Evolutionary conservation across 2,888 invertebrate species (phyloP).

Genomic region (Coleophora flavipennella): DNA sequence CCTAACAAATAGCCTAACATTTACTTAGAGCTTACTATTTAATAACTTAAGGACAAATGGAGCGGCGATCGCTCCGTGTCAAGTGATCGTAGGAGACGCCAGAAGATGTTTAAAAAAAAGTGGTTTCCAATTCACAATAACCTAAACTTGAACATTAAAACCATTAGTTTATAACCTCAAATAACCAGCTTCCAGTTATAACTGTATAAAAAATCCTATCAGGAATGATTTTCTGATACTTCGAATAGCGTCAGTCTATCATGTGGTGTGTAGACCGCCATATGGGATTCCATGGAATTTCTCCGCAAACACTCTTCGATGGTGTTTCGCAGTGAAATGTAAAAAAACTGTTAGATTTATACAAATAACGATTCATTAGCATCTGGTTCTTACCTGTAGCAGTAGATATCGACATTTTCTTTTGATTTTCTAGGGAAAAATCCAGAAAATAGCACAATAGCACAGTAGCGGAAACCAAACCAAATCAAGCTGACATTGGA

Average conservation of each 20-base stretch:
- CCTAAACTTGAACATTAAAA: constrained; percentile 36
- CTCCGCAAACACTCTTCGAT: constrained; percentile 62
- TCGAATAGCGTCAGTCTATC: constrained; percentile 63
- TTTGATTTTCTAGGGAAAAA: constrained; percentile 50
- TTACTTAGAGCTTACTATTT: too few relatives aligned
- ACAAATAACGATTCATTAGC: constrained; percentile 24
- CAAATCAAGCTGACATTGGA: constrained; percentile 70
- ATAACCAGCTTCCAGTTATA: too few relatives aligned
- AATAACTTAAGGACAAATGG: neutral
- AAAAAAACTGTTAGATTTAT: constrained; percentile 20
- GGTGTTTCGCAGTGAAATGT: constrained; percentile 49
- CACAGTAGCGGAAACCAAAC: constrained; percentile 73
- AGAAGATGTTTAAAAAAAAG: constrained; percentile 43
- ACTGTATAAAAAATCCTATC: too few relatives aligned
- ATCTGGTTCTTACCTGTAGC: constrained; percentile 58
- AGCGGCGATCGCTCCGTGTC: constrained; percentile 20
- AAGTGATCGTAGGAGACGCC: constrained; percentile 31
- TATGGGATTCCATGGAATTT: constrained; percentile 72
- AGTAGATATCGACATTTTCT: constrained; percentile 66
- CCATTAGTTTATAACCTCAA: constrained; percentile 25
- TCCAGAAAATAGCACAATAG: constrained; percentile 69
- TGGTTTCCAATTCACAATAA: constrained; percentile 45
- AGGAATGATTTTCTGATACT: constrained; percentile 22
- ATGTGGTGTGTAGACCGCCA: constrained; percentile 71
- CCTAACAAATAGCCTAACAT: too few relatives aligned